Conservation (phyloP, 2,888 invertebrate genomes). For the Cactoblastis cactorum region DNA sequence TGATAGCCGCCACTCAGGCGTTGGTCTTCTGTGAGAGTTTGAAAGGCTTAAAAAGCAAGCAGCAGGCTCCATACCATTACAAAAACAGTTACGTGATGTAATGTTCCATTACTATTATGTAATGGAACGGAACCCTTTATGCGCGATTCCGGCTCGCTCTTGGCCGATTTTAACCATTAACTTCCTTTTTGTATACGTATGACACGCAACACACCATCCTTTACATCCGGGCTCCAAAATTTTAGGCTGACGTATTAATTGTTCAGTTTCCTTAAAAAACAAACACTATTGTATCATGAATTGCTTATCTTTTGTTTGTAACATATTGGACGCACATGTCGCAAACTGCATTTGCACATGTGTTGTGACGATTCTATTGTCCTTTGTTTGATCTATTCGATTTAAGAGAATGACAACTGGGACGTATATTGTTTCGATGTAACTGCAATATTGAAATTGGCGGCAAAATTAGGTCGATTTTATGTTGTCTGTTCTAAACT, state of each 20-base stretch:
- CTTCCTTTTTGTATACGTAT: too few species aligned
- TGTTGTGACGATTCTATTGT: neutral
- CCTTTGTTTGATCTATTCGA: neutral
- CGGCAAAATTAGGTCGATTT: neutral
- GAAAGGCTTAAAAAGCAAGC: too few species aligned
- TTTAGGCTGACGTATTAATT: neutral
- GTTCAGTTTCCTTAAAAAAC: slow-evolving; percentile 1
- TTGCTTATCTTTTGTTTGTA: neutral
- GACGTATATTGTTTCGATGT: neutral
- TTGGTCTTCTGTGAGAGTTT: too few species aligned
- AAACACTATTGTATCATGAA: neutral
- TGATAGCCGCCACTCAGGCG: too few species aligned
- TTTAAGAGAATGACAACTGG: neutral
- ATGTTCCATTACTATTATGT: too few species aligned
- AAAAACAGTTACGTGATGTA: too few species aligned
- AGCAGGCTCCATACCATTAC: too few species aligned
- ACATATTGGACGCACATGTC: slow-evolving; percentile 5
- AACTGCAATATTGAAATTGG: neutral
- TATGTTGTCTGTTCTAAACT: neutral
- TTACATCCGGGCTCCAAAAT: neutral
- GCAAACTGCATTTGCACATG: slow-evolving; percentile 1
- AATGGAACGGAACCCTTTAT: too few species aligned
- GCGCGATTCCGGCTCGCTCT: too few species aligned
- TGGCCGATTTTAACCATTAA: too few species aligned
- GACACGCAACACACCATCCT: too few species aligned